Conservation (phyloP, 2,797 vertebrate species). For the Triplophysa bombifrons region DNA sequence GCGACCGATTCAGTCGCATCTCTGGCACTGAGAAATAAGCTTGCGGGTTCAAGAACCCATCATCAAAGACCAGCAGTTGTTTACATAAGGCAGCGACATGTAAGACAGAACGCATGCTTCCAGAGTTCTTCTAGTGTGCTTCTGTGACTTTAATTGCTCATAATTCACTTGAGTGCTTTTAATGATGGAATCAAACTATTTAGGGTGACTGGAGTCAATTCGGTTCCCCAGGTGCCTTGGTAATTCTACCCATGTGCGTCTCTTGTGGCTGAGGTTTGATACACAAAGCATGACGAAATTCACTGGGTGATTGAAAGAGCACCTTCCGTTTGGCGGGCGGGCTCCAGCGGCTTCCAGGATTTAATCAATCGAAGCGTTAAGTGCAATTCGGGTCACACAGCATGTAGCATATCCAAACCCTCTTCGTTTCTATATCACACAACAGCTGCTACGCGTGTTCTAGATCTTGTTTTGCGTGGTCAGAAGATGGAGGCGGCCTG, state of each 20-base stretch:
- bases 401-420: constrained; percentile 30
- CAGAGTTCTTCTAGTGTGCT: constrained; percentile 34
- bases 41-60: constrained; percentile 37
- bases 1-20: constrained; percentile 32
- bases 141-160: constrained; percentile 63
- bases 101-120: constrained; percentile 27
- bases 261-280: constrained; percentile 38
- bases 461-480: constrained; percentile 7
- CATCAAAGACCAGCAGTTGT: constrained; percentile 37
- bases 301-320: constrained; percentile 45
- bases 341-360: constrained; percentile 39
- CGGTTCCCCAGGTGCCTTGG: constrained; percentile 5
- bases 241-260: constrained; percentile 41
- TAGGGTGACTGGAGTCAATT: constrained; percentile 38
- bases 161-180: constrained; percentile 68
- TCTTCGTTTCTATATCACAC: constrained; percentile 16
- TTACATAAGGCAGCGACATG: constrained; percentile 33
- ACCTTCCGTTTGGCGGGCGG: constrained; percentile 25
- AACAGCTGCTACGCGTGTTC: constrained; percentile 39
- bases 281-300: constrained; percentile 47
- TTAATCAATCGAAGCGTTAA: constrained; percentile 49
- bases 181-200: constrained; percentile 56
- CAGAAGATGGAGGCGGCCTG: constrained; percentile 4
- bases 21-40: constrained; percentile 22
- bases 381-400: constrained; percentile 41